A percentile compares a stretch with the other conserved stretches of the same genome.
phyloP scores from a whole-genome alignment of 2,113 vertebrate species.

The Atrichornis clamosus region DNA sequence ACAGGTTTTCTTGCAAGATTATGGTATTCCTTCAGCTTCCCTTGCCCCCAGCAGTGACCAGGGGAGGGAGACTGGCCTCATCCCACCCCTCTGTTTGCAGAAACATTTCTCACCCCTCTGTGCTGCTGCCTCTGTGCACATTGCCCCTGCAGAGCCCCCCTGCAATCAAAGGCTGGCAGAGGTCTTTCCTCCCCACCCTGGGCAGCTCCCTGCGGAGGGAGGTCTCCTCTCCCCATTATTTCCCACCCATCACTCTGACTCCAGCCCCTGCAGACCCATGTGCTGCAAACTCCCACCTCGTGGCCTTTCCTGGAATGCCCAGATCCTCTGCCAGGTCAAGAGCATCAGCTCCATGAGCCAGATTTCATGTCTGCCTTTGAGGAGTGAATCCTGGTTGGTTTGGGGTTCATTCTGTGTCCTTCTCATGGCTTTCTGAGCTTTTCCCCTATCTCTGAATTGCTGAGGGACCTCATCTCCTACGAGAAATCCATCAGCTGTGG shows the following conservation, averaged over 20 bases:
- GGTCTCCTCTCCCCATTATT: neutral
- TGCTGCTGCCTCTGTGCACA: neutral
- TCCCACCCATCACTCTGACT: neutral
- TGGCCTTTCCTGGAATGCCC: neutral
- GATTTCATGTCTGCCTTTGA: neutral
- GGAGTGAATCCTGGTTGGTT: neutral
- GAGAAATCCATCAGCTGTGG: neutral
- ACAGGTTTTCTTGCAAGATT: neutral
- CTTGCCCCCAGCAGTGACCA: neutral
- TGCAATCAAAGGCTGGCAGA: neutral
- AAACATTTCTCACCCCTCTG: neutral
- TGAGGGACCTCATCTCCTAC: neutral
- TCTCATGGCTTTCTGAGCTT: neutral
- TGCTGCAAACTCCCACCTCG: neutral
- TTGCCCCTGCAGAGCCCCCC: neutral
- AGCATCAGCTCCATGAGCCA: neutral
- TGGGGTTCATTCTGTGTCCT: neutral
- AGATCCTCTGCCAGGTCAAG: neutral
- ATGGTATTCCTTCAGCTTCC: neutral
- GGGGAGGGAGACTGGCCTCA: neutral
- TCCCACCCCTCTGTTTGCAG: neutral
- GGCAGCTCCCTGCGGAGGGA: neutral
- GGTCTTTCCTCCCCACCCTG: neutral
- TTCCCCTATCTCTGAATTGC: neutral
- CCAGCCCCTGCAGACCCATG: neutral